Conservation (phyloP, 2,113 vertebrate genomes). For the Pteropus alecto region DNA sequence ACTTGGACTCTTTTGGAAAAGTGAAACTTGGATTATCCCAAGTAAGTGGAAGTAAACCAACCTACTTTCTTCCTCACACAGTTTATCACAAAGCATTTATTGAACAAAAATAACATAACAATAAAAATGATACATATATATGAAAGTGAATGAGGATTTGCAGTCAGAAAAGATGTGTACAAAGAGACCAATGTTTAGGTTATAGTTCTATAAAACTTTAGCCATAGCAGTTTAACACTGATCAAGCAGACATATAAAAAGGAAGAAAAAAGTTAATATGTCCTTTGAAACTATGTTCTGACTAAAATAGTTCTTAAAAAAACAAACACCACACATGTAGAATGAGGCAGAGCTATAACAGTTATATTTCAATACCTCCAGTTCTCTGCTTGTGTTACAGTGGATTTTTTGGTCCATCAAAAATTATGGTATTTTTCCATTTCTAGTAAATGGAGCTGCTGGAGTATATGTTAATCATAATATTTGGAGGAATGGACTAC, state of each 20-base stretch:
- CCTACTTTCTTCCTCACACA: slow-evolving; percentile 11
- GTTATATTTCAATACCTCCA: slow-evolving; percentile 26
- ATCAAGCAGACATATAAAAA: slow-evolving; percentile 34
- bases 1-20: background rate
- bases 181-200: slow-evolving; percentile 44
- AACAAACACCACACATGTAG: background rate
- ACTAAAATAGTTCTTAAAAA: slow-evolving; percentile 30
- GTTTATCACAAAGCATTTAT: slow-evolving; percentile 75
- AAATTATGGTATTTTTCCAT: background rate
- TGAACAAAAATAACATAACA: slow-evolving; percentile 72
- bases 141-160: slow-evolving; percentile 56
- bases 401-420: background rate
- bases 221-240: slow-evolving; percentile 35
- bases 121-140: slow-evolving; percentile 65
- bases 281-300: slow-evolving; percentile 45
- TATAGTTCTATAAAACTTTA: slow-evolving; percentile 36
- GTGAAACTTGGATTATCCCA: background rate
- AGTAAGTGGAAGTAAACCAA: slow-evolving; percentile 1
- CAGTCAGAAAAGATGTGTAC: slow-evolving; percentile 54
- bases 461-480: background rate
- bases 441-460: background rate
- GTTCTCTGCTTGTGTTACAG: background rate
- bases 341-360: background rate
- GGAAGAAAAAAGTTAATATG: background rate
- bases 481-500: background rate